Base-by-base conservation (phyloP, 2,888 invertebrate species). In the Leptopilina myrica region DNA sequence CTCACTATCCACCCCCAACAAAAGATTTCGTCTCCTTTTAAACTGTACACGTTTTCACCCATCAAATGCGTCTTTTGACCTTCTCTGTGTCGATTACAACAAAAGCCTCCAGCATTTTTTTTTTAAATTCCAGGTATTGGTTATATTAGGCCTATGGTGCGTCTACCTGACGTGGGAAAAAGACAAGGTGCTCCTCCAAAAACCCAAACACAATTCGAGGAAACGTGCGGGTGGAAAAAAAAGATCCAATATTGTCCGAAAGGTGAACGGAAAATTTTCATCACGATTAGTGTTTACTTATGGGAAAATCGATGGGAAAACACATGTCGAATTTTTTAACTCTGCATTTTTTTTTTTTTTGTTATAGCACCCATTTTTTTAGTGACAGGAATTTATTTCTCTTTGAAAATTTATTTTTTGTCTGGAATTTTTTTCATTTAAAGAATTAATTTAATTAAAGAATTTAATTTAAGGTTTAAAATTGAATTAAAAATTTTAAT, bases 161-260 rank as follows among this genome's bases (percentile, higher is more conserved):
- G 77, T 78, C 76, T 77, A 78, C 77, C 78, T 78, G 79, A 84
- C 84, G 84, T 85, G 85, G 85, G 85, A 85, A 85, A 82, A 79
- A 66, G 80, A 83, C 80, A 82, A 82, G 84, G 84, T 84, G 82
- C 69, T 77, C 78, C 81, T 33, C 69, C 76, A 33, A 80, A 78
- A 76, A 49, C 7, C 80, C 80, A 33, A 20, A 20, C 43, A 43
- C 8, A 15, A 56, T 73, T 73, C 73, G 11, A 33, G 56, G 49
- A 65, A 76, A 26, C 40, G 64, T 76, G 33, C 33, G 53, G 76
- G 76, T 53, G 64, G 43, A 76, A 64, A 65, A 53, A 65, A 53
- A 12, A 33, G 33, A 40, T n/a, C 15, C 26, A 53, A 15, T 49
- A 49, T 65, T 76, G 49, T 76, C 33, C 33, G 49, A 78, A 79